phyloP scores from a whole-genome alignment of 2,797 vertebrate species.

The Helostoma temminkii region DNA sequence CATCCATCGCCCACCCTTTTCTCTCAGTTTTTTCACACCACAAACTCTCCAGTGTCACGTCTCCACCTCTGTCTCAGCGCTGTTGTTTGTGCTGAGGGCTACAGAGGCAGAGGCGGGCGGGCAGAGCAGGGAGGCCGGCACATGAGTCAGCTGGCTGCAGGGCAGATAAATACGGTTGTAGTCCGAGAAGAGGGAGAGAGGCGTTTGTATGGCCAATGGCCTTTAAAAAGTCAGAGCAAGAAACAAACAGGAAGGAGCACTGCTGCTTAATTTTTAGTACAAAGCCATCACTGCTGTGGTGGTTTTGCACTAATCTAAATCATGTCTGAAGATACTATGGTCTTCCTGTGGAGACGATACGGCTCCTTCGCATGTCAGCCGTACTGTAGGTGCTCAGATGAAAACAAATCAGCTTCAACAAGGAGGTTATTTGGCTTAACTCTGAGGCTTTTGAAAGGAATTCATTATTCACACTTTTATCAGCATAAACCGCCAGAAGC shows the following conservation, averaged over 20 bases:
- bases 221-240: conserved; percentile 4
- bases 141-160: conserved; percentile 47
- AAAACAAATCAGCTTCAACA: not conserved
- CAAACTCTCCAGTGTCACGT: conserved; percentile 11
- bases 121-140: conserved; percentile 19
- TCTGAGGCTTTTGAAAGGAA: not conserved
- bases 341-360: not conserved
- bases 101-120: conserved; percentile 26
- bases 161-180: conserved; percentile 45
- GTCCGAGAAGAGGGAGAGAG: conserved; percentile 15
- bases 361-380: not conserved
- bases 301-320: not conserved
- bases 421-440: not conserved
- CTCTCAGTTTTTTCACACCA: conserved; percentile 16
- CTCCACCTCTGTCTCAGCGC: conserved; percentile 33
- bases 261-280: conserved; percentile 12
- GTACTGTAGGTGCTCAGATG: not conserved
- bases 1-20: conserved; percentile 22
- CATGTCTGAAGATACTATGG: no score
- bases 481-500: not conserved
- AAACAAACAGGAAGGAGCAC: conserved; percentile 1
- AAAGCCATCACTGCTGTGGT: not conserved
- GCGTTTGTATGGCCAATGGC: not conserved
- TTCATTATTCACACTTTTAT: not conserved
- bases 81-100: conserved; percentile 63